phyloP scores from a whole-genome alignment of 2,888 invertebrate genomes.

The Coleophora deauratella region DNA sequence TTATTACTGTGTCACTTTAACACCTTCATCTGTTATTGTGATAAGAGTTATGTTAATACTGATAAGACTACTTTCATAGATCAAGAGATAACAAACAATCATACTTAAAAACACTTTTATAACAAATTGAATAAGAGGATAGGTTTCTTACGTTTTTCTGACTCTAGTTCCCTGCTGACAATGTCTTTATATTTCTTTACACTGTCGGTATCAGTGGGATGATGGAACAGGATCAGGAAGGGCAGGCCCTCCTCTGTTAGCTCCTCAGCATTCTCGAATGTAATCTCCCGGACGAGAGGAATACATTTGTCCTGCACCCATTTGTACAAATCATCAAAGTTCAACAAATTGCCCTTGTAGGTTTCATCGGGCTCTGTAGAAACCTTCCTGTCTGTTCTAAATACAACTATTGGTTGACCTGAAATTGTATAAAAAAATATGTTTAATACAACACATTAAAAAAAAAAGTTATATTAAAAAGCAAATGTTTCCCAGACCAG shows the following conservation, averaged over 20 bases:
- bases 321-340: slow-evolving; percentile 88
- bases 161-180: slow-evolving; percentile 82
- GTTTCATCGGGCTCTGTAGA: slow-evolving; percentile 90
- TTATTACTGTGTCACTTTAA: no score
- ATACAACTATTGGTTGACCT: slow-evolving; percentile 87
- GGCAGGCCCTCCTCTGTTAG: slow-evolving; percentile 98
- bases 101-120: no score
- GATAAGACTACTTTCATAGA: no score
- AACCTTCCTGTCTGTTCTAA: slow-evolving; percentile 84
- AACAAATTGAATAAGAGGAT: no score
- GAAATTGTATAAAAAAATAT: slow-evolving; percentile 17
- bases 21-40: no score
- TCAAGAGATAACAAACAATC: no score
- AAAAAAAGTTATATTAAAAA: no score
- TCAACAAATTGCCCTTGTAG: slow-evolving; percentile 80
- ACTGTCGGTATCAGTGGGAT: slow-evolving; percentile 85
- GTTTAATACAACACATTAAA: no score
- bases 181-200: slow-evolving; percentile 90
- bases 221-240: slow-evolving; percentile 97
- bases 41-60: no score
- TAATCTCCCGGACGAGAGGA: slow-evolving; percentile 97
- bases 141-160: slow-evolving; percentile 89
- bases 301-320: slow-evolving; percentile 97
- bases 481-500: no score
- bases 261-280: slow-evolving; percentile 99